Conservation (phyloP, 2,113 vertebrate species). For the Cheilinus undulatus region DNA sequence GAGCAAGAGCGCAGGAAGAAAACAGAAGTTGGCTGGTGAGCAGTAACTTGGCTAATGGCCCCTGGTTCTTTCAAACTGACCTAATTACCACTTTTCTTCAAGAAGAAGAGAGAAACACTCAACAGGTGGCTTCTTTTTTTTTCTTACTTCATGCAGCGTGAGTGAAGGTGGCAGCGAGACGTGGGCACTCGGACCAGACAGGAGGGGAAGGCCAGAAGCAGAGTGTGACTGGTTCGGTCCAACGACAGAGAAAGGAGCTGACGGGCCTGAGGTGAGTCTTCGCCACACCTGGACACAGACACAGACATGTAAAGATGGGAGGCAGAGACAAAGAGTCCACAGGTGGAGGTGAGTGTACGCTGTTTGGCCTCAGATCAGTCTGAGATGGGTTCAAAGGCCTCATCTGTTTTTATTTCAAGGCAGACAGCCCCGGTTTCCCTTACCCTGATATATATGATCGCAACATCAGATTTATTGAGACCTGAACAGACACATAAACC, state of each 20-base stretch:
- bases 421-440: background rate
- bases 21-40: constrained; percentile 23
- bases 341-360: background rate
- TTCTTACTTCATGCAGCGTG: constrained; percentile 95
- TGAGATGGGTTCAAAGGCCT: constrained; percentile 24
- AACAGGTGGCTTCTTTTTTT: background rate
- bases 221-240: constrained; percentile 88
- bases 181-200: constrained; percentile 92
- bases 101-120: constrained; percentile 3
- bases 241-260: constrained; percentile 91
- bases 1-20: background rate
- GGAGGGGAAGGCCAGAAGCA: constrained; percentile 91
- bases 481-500: background rate
- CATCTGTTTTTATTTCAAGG: constrained; percentile 19
- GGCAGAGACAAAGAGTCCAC: constrained; percentile 23
- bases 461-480: constrained; percentile 11
- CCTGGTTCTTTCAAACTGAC: constrained; percentile 1
- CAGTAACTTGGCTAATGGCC: constrained; percentile 11
- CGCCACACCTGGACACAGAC: constrained; percentile 86
- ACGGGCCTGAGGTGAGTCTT: constrained; percentile 82
- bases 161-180: constrained; percentile 93
- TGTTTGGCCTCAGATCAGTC: constrained; percentile 1
- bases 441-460: background rate
- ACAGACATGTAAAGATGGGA: background rate
- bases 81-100: constrained; percentile 7